phyloP scores from a whole-genome alignment of 2,888 invertebrate genomes.

The Pollenia angustigena region DNA sequence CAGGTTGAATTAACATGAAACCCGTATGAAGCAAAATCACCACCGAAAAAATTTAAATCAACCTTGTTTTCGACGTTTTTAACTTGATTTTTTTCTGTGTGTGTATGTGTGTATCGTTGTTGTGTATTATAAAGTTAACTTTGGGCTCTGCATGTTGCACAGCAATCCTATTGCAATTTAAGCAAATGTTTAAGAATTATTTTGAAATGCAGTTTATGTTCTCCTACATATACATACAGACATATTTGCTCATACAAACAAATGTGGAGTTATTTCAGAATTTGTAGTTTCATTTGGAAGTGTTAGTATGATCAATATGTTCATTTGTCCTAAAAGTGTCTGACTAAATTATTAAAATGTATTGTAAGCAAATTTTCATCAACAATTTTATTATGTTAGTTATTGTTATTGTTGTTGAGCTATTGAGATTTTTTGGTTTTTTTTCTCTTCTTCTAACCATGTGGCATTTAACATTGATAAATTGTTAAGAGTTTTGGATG shows the following conservation, averaged over 20 bases:
- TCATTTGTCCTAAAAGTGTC: constrained; percentile 52
- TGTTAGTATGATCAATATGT: constrained; percentile 57
- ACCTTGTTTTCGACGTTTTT: too few relatives aligned
- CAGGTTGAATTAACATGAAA: too few relatives aligned
- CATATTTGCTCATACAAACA: neutral
- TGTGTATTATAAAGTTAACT: constrained; percentile 55
- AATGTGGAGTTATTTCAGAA: neutral
- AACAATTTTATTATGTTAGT: constrained; percentile 7
- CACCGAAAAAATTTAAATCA: too few relatives aligned
- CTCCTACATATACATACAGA: neutral
- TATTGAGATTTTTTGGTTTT: neutral
- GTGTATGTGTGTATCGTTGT: neutral
- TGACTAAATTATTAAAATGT: constrained; percentile 62
- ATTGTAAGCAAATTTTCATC: constrained; percentile 55
- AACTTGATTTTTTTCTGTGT: too few relatives aligned
- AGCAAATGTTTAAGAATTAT: neutral
- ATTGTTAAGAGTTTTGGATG: too few relatives aligned
- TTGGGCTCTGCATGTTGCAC: neutral
- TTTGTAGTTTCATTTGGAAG: constrained; percentile 26
- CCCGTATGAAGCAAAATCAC: too few relatives aligned
- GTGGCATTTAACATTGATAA: neutral
- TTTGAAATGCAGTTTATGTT: constrained; percentile 13
- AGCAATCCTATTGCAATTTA: neutral
- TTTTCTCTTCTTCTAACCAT: neutral
- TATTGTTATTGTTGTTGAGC: neutral